phyloP scores from a whole-genome alignment of 2,888 invertebrate species.

The Spisula subtruncata region DNA sequence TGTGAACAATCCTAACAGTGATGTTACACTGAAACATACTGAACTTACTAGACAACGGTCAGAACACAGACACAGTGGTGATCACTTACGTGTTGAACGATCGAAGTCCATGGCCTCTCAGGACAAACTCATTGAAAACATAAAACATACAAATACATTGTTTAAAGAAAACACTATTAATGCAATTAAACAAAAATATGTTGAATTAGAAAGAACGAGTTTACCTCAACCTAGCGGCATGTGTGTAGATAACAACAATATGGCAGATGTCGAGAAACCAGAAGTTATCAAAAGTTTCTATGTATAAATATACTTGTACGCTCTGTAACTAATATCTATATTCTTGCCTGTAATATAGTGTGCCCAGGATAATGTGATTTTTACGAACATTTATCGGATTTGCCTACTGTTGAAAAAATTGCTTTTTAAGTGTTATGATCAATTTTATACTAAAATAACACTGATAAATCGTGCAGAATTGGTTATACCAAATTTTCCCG shows the following conservation, averaged over 20 bases:
- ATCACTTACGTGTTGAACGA: neutral
- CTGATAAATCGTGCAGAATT: too few species aligned
- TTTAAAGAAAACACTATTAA: conserved; percentile 45
- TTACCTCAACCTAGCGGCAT: neutral
- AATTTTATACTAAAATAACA: too few species aligned
- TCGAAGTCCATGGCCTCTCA: conserved; percentile 41
- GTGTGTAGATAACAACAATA: conserved; percentile 28
- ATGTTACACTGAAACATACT: neutral
- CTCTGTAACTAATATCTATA: neutral
- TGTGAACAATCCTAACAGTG: neutral
- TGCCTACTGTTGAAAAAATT: too few species aligned
- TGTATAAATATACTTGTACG: conserved; percentile 15
- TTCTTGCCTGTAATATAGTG: neutral
- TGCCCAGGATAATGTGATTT: too few species aligned
- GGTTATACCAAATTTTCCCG: too few species aligned
- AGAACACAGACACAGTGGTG: neutral
- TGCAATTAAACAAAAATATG: conserved; percentile 42
- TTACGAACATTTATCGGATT: too few species aligned
- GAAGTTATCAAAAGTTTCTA: conserved; percentile 47
- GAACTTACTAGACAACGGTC: neutral
- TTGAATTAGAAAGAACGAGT: neutral
- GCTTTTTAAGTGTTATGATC: too few species aligned
- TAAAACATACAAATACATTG: conserved; percentile 41
- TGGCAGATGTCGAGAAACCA: conserved; percentile 17
- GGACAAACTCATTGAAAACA: conserved; percentile 33